These are phyloP conservation scores for Leucozona laternaria DNA, from an alignment of 2,888 invertebrate species.

Conservation along the genomic window DNA sequence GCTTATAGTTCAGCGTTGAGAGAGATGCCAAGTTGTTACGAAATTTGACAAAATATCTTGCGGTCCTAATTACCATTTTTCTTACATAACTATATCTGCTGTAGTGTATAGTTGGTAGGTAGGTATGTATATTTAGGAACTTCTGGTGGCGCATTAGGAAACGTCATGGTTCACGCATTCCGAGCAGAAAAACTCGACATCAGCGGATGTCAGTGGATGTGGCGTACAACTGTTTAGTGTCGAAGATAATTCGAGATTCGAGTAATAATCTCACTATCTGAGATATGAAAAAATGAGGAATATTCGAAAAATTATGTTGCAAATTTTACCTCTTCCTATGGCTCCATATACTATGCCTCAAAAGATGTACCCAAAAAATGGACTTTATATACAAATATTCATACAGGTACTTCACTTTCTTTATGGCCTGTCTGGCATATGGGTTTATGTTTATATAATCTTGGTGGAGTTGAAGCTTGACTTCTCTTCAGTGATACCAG, in stretches of 20 bases:
- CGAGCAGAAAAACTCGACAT: constrained; percentile 40
- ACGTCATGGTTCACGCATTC: constrained; percentile 69
- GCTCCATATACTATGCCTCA: constrained; percentile 4
- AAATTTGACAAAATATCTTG: constrained; percentile 68
- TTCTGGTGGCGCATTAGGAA: constrained; percentile 61
- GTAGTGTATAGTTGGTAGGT: neutral
- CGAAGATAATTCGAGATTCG: constrained; percentile 56
- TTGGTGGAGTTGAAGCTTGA: neutral
- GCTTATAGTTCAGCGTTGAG: neutral
- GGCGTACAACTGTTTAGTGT: constrained; percentile 46
- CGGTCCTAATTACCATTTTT: constrained; percentile 70
- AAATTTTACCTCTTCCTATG: constrained; percentile 8
- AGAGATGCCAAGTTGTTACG: constrained; percentile 48
- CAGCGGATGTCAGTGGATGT: constrained; percentile 50
- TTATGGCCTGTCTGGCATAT: constrained; percentile 50
- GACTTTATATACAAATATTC: neutral
- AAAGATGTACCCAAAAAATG: neutral
- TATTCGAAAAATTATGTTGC: neutral
- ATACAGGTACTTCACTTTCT: constrained; percentile 46
- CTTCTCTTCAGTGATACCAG: constrained; percentile 30
- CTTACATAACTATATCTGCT: constrained; percentile 21
- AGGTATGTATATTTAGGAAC: constrained; percentile 62
- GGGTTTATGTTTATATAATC: constrained; percentile 44
- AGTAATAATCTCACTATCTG: no score
- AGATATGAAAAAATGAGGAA: neutral